These are phyloP conservation scores for Neotoxoptera formosana DNA, from an alignment of 1,140 invertebrate genomes.

Conservation along the genomic window DNA sequence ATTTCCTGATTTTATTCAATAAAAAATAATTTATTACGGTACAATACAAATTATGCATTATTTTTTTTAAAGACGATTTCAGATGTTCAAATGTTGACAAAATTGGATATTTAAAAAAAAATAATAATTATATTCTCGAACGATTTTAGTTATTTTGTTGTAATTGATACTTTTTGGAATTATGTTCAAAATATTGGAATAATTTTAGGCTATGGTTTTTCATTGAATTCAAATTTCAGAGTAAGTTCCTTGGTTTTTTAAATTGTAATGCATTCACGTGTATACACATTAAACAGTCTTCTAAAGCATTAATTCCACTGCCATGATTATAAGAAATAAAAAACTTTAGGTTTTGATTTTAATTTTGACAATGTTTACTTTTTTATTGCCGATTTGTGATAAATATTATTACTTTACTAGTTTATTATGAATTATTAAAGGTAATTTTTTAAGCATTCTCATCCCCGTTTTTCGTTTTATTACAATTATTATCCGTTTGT, in stretches of 20 bases:
- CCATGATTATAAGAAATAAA: neutral
- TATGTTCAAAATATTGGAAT: too few species aligned
- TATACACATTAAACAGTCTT: too few species aligned
- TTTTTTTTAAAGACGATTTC: neutral
- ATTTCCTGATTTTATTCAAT: neutral
- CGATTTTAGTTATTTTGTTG: neutral
- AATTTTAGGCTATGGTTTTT: too few species aligned
- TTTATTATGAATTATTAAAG: neutral
- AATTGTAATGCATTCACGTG: neutral
- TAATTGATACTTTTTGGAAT: neutral
- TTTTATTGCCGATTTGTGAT: neutral
- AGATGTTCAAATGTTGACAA: neutral
- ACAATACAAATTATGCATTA: too few species aligned
- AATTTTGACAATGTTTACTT: neutral
- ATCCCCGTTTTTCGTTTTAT: too few species aligned
- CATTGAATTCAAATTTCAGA: neutral
- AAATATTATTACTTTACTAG: neutral
- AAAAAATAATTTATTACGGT: neutral
- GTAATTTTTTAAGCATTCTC: too few species aligned
- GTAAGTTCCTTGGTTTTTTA: neutral
- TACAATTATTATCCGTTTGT: too few species aligned
- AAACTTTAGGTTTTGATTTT: neutral
- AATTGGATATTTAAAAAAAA: too few species aligned
- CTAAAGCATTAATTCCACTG: neutral
- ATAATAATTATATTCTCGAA: too few species aligned